These are phyloP conservation scores for Rhinogobio ventralis DNA, from an alignment of 2,797 vertebrate genomes.

Conservation along the genomic window DNA sequence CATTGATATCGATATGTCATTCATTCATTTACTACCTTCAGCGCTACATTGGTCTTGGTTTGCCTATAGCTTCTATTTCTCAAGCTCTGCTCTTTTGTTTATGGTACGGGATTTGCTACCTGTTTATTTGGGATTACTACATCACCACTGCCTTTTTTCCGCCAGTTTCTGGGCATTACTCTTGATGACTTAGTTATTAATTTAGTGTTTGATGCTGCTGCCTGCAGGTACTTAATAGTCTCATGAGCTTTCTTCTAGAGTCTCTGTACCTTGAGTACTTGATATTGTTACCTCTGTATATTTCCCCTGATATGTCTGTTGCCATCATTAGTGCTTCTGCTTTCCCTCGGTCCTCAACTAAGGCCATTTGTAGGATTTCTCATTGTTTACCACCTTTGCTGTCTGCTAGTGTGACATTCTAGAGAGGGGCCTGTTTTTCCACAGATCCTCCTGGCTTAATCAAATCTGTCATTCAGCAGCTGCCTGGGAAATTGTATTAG, in stretches of 20 bases:
- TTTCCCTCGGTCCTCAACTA: not conserved
- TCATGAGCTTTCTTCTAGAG: not conserved
- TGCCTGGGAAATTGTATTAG: not conserved
- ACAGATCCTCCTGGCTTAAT: not conserved
- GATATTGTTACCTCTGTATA: not conserved
- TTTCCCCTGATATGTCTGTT: not conserved
- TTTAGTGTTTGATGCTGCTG: not conserved
- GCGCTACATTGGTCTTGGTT: not conserved
- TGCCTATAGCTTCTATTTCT: not conserved
- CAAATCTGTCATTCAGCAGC: not conserved
- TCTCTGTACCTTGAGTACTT: not conserved
- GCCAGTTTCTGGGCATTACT: not conserved
- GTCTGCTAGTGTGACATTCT: not conserved
- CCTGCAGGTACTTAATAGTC: not conserved
- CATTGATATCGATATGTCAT: not conserved
- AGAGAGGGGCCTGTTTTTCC: not conserved
- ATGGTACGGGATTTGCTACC: not conserved
- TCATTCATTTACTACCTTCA: not conserved
- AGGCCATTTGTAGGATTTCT: not conserved
- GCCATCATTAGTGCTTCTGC: not conserved
- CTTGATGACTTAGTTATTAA: not conserved
- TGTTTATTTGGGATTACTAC: not conserved
- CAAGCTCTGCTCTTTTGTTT: not conserved
- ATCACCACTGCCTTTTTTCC: not conserved
- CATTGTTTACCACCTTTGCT: not conserved